These are phyloP conservation scores for Scaptomyza graminum DNA, from an alignment of 1,140 invertebrate species.

Conservation along the genomic window DNA sequence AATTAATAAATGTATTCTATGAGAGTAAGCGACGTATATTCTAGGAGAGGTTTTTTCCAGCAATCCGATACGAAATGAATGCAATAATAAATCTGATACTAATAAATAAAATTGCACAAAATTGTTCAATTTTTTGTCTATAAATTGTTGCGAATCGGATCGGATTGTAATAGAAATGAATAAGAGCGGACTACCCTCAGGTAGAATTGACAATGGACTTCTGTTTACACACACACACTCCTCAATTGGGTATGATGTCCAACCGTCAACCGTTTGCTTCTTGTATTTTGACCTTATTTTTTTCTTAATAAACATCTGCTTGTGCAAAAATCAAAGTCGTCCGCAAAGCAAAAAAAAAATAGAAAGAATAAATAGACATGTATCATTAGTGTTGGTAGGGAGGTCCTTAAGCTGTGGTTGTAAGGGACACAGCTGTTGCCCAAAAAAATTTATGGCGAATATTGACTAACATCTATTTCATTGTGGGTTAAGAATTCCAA, in stretches of 20 bases:
- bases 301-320: constrained; percentile 37
- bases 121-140: constrained; percentile 2
- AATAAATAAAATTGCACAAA: too few relatives aligned
- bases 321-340: neutral
- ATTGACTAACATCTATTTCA: neutral
- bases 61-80: too few relatives aligned
- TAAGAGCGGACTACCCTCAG: constrained; percentile 18
- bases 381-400: neutral
- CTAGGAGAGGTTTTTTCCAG: too few relatives aligned
- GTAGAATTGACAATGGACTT: constrained; percentile 11
- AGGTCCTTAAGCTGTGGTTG: neutral
- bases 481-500: neutral
- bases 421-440: neutral
- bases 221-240: constrained; percentile 14
- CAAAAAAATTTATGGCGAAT: neutral
- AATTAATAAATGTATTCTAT: too few relatives aligned
- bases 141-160: constrained; percentile 3
- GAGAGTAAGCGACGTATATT: neutral
- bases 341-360: neutral
- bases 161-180: neutral
- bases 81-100: too few relatives aligned
- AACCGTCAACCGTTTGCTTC: constrained; percentile 6
- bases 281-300: constrained; percentile 10
- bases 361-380: neutral
- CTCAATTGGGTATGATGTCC: neutral